Evolutionary conservation across 2,888 invertebrate species (phyloP).

Genomic region (Sesia apiformis): DNA sequence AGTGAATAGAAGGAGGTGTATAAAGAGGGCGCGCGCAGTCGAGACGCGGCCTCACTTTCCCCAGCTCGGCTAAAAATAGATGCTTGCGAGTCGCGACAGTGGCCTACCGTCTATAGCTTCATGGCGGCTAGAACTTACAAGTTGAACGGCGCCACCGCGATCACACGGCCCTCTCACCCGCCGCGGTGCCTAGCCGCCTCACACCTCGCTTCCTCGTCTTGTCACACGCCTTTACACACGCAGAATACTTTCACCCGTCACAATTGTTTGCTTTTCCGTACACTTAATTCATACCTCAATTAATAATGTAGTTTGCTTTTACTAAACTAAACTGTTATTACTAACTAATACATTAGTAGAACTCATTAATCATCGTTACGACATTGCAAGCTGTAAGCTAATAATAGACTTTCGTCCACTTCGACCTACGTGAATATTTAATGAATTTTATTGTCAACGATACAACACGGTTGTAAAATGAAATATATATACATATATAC

Average conservation of each 20-base stretch:
- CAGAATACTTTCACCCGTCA: background rate
- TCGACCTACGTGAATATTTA: too few species aligned
- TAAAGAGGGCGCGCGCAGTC: slow-evolving; percentile 47
- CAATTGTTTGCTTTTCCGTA: slow-evolving; percentile 4
- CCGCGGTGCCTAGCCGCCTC: background rate
- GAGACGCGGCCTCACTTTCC: slow-evolving; percentile 54
- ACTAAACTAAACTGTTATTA: background rate
- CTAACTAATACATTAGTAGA: background rate
- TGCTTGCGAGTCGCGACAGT: slow-evolving; percentile 33
- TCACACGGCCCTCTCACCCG: too few species aligned
- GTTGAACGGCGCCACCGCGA: too few species aligned
- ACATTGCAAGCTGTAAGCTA: background rate
- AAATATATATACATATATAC: too few species aligned
- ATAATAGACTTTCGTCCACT: too few species aligned
- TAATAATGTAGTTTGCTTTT: background rate
- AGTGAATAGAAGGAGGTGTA: slow-evolving; percentile 41
- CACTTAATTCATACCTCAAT: background rate
- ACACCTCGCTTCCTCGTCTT: background rate
- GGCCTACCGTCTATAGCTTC: background rate
- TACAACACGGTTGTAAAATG: too few species aligned
- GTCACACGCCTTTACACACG: background rate
- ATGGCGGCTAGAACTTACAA: background rate
- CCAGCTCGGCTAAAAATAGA: slow-evolving; percentile 67
- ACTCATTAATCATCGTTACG: background rate
- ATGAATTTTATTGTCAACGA: too few species aligned